Evolutionary conservation across 2,888 invertebrate species (phyloP).

Genomic region (Arrhopalites spinosus): DNA sequence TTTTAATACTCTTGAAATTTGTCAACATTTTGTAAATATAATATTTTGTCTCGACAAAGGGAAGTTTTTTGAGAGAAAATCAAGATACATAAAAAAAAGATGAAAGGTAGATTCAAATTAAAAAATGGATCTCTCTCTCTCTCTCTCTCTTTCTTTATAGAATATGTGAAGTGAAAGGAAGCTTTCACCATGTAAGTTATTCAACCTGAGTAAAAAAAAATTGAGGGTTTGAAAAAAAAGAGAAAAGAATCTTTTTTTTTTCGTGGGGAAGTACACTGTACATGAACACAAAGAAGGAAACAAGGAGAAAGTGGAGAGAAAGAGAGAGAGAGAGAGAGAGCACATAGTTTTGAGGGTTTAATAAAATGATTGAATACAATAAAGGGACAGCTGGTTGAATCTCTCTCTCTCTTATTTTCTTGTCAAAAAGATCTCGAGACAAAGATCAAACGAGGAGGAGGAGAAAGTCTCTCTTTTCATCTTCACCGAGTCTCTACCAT

Average conservation of each 20-base stretch:
- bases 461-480: neutral
- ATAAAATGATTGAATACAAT: conserved; percentile 12
- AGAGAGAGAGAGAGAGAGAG: neutral
- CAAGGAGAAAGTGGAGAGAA: neutral
- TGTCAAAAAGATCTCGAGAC: conserved; percentile 13
- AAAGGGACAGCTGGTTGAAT: conserved; percentile 24
- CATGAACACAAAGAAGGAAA: neutral
- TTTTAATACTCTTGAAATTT: too few relatives aligned
- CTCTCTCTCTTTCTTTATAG: neutral
- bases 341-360: neutral
- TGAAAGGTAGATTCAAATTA: too few relatives aligned
- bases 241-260: neutral
- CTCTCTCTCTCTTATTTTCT: too few relatives aligned
- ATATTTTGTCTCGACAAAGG: too few relatives aligned
- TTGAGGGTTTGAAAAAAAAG: too few relatives aligned
- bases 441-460: neutral
- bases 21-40: too few relatives aligned
- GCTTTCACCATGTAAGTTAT: too few relatives aligned
- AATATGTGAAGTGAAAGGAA: too few relatives aligned
- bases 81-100: too few relatives aligned
- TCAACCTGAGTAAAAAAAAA: too few relatives aligned
- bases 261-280: neutral
- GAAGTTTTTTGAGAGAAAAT: too few relatives aligned
- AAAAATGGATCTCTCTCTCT: neutral
- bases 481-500: neutral